Percentiles rank a stretch among this genome's conserved stretches.
These are phyloP conservation scores for Falco rusticolus DNA, from an alignment of 2,797 vertebrate species.

Conservation along the genomic window DNA sequence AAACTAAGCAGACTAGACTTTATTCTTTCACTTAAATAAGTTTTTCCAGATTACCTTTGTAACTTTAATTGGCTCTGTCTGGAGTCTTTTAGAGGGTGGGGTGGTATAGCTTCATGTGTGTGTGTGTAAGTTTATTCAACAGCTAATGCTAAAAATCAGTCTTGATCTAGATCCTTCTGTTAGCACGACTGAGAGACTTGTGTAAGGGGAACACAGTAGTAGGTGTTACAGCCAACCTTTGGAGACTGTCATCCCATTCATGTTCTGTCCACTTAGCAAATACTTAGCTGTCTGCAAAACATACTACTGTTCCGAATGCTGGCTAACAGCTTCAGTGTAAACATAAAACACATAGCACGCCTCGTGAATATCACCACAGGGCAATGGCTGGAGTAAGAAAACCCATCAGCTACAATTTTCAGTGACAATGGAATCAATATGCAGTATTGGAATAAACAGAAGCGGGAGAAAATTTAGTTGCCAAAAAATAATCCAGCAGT, in stretches of 20 bases:
- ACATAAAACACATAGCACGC: neutral
- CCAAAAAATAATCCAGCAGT: neutral
- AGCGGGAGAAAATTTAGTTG: neutral
- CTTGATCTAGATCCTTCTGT: neutral
- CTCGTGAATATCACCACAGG: fast-evolving
- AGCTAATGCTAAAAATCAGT: neutral
- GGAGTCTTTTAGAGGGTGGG: neutral
- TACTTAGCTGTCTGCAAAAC: neutral
- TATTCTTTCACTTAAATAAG: neutral
- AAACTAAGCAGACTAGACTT: neutral
- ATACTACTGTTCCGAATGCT: neutral
- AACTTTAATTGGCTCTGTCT: neutral
- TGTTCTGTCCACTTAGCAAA: neutral
- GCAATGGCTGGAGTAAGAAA: neutral
- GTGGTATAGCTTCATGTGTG: neutral
- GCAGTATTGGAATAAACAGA: neutral
- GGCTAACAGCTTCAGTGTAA: neutral
- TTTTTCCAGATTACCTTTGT: neutral
- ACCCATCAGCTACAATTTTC: neutral
- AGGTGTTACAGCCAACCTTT: neutral
- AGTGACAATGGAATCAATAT: neutral
- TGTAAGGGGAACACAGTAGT: fast-evolving
- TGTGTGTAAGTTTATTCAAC: neutral
- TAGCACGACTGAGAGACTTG: neutral
- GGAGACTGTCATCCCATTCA: neutral